Percentiles rank a stretch among this genome's conserved stretches.
These are phyloP conservation scores for Seriola quinqueradiata DNA, from an alignment of 2,113 vertebrate genomes.

Conservation along the genomic window DNA sequence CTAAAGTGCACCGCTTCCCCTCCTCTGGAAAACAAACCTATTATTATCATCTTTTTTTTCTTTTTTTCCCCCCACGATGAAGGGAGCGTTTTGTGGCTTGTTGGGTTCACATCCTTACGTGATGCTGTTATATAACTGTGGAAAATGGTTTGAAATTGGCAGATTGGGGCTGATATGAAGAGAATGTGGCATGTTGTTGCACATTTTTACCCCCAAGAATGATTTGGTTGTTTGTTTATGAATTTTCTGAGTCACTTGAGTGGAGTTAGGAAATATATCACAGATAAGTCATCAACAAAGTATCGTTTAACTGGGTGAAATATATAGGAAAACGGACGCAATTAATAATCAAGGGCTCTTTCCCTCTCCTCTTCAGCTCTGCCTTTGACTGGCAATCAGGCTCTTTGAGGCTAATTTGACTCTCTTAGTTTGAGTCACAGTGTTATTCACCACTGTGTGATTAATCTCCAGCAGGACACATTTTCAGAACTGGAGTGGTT, in stretches of 20 bases:
- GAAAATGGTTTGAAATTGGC: conserved; percentile 50
- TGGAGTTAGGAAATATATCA: not conserved
- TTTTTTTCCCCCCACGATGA: not conserved
- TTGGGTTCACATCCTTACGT: conserved; percentile 56
- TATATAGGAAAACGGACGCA: conserved; percentile 11
- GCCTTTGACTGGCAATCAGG: conserved; percentile 1
- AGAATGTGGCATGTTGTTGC: not conserved
- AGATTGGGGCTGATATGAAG: conserved; percentile 2
- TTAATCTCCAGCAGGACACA: conserved; percentile 18
- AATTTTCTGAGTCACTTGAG: not conserved
- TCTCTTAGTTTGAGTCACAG: conserved; percentile 43
- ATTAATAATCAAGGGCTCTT: conserved; percentile 22
- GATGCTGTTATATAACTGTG: conserved; percentile 52
- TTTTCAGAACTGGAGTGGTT: not conserved
- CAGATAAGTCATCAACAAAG: not conserved
- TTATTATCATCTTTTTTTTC: conserved; percentile 65
- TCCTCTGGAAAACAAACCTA: conserved; percentile 79
- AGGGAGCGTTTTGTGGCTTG: conserved; percentile 44
- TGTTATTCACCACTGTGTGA: conserved; percentile 9
- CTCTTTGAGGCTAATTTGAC: conserved; percentile 34
- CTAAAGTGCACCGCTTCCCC: conserved; percentile 71
- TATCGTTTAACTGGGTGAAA: conserved; percentile 8
- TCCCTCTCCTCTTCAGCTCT: not conserved
- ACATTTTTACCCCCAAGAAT: not conserved
- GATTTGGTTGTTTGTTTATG: conserved; percentile 6